A percentile compares a stretch with the other conserved stretches of the same genome.
Conservation (phyloP, 2,113 vertebrate genomes). For the Aplodontia rufa region DNA sequence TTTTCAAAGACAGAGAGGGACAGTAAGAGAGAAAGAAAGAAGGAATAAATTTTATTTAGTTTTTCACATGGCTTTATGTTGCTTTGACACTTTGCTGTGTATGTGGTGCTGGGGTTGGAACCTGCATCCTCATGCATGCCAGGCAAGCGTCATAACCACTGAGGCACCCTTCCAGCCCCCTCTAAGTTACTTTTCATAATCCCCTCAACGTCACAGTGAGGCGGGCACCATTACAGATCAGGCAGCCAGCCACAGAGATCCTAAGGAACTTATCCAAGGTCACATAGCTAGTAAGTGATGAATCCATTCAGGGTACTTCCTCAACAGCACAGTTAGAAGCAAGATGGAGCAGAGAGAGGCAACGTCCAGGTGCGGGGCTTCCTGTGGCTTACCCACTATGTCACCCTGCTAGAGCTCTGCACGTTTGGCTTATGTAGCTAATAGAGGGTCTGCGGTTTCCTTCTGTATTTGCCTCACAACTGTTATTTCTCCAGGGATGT, state of each 20-base stretch:
- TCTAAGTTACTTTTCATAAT: background rate
- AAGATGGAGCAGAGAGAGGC: background rate
- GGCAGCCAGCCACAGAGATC: constrained; percentile 1
- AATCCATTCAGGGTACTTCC: background rate
- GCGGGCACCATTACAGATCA: background rate
- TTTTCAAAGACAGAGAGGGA: no score
- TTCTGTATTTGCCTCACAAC: background rate
- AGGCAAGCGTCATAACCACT: no score
- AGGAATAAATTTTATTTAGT: no score
- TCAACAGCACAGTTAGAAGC: background rate
- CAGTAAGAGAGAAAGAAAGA: no score
- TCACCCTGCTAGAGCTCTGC: background rate
- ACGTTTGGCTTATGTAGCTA: background rate
- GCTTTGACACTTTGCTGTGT: no score
- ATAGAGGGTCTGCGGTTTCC: background rate
- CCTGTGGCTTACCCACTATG: background rate
- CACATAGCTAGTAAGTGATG: background rate
- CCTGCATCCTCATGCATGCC: no score
- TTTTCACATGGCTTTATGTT: no score
- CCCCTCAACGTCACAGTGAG: background rate
- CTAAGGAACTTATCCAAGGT: background rate
- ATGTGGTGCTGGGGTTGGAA: no score
- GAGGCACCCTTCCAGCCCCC: no score
- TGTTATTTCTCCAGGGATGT: constrained; percentile 67
- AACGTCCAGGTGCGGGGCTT: background rate